Evolutionary conservation across 2,113 vertebrate species (phyloP), one percentile per base, ranked within the genome.

Genomic region (Phocoena phocoena): DNA sequence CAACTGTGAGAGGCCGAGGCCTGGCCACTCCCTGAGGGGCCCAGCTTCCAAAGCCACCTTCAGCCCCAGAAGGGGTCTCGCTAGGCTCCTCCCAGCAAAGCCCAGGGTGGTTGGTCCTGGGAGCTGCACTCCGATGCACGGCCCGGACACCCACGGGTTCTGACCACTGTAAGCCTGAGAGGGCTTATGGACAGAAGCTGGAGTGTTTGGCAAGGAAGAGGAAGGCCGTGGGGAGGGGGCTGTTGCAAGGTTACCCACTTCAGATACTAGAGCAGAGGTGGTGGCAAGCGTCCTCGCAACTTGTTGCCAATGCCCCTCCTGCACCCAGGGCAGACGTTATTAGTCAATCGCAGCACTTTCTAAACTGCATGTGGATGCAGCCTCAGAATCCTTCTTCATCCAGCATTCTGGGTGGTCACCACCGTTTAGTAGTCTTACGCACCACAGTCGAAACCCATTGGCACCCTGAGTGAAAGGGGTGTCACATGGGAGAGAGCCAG

Each of bases 361-460:
- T 3, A 5, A 14, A 41, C 17, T 21, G 28, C 31, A 0, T 3
- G 20, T 21, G 25, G 70, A 5, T 4, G 15, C n/a, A 23, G 63
- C 87, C 50, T 68, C 58, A 33, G 82, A 23, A 20, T 28, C 47
- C 36, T 82, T 44, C 77, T 21, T 36, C n/a, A 25, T 13, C 41
- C 53, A 26, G 47, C 23, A 3, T n/a, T 53, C 38, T 8, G 41
- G 14, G 28, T 8, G 0, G 28, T 25, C 6, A 1, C 68, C 9
- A 0, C 23, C 21, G 1, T 5, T 6, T 4, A 25, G 20, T 14
- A 6, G 68, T n/a, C 44, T 6, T 3, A 2, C 3, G 15, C 25
- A n/a, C 26, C 4, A 1, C 55, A 55, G 25, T 12, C 4, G 73
- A 41, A n/a, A 15, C 4, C 3, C 53, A 3, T 1, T 9, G 53